These are phyloP conservation scores for Pimephales promelas DNA, from an alignment of 2,113 vertebrate species.

Conservation along the genomic window DNA sequence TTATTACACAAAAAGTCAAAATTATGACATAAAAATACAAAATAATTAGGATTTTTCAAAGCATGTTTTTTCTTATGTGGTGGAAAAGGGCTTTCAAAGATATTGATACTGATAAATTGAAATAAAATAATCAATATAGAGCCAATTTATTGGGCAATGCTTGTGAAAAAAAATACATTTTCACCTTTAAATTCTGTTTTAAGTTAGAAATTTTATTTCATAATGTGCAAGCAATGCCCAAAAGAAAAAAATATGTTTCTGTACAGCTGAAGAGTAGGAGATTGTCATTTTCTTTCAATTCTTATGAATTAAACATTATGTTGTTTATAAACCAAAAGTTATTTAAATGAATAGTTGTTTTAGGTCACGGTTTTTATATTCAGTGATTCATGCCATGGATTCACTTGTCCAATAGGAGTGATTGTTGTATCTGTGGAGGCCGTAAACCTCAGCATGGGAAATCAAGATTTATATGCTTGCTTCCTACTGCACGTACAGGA, in stretches of 20 bases:
- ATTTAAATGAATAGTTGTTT: background rate
- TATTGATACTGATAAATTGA: background rate
- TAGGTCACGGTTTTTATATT: background rate
- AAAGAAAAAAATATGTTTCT: background rate
- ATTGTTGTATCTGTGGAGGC: constrained; percentile 6
- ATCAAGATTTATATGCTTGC: constrained; percentile 1
- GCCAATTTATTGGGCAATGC: background rate
- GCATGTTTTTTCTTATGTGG: background rate
- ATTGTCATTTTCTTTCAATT: background rate
- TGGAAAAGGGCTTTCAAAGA: background rate
- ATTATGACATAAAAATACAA: background rate
- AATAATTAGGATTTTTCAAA: background rate
- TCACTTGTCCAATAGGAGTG: background rate
- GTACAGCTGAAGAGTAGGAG: background rate
- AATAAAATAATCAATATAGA: background rate
- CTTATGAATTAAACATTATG: background rate
- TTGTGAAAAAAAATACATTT: background rate
- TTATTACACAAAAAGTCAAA: background rate
- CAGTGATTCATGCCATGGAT: background rate
- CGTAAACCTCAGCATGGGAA: background rate
- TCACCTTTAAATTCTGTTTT: background rate
- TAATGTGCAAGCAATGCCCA: background rate
- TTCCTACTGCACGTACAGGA: background rate
- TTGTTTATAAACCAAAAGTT: background rate
- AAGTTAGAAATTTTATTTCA: background rate